Conservation (phyloP, 2,113 vertebrate species). For the Orientallactaga bullata region DNA sequence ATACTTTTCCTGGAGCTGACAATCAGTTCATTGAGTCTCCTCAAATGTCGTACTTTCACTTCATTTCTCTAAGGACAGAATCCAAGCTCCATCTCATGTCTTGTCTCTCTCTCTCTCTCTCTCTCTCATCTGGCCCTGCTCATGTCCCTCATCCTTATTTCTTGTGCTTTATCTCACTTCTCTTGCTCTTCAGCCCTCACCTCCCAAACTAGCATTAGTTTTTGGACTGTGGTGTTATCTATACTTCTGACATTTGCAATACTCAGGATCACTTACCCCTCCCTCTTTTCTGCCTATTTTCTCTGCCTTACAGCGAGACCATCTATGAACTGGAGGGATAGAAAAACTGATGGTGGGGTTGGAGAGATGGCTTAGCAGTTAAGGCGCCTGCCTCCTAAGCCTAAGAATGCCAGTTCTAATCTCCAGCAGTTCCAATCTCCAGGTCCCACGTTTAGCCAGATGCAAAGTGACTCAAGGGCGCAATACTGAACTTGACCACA, state of each 20-base stretch:
- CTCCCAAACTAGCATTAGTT: not conserved
- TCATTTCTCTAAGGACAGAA: conserved; percentile 5
- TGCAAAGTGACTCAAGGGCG: too few relatives aligned
- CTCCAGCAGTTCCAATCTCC: too few relatives aligned
- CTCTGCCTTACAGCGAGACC: not conserved
- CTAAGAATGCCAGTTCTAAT: too few relatives aligned
- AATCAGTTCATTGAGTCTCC: not conserved
- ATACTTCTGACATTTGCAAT: conserved; percentile 29
- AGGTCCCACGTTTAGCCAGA: too few relatives aligned
- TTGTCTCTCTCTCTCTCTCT: not conserved
- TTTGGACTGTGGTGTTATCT: not conserved
- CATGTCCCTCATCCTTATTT: not conserved
- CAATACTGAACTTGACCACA: too few relatives aligned
- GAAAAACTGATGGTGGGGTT: too few relatives aligned
- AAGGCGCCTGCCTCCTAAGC: too few relatives aligned
- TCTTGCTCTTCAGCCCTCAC: not conserved
- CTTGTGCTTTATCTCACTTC: not conserved
- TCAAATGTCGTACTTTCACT: not conserved
- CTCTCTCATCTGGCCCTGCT: not conserved
- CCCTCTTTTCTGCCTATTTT: not conserved
- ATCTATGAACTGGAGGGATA: not conserved
- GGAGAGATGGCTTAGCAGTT: too few relatives aligned
- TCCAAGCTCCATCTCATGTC: not conserved
- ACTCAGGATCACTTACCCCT: not conserved
- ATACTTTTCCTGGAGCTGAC: not conserved